Percentiles rank a stretch among this genome's conserved stretches.
Evolutionary conservation across 2,888 invertebrate genomes (phyloP).

Genomic region (Drosophila yooni): DNA sequence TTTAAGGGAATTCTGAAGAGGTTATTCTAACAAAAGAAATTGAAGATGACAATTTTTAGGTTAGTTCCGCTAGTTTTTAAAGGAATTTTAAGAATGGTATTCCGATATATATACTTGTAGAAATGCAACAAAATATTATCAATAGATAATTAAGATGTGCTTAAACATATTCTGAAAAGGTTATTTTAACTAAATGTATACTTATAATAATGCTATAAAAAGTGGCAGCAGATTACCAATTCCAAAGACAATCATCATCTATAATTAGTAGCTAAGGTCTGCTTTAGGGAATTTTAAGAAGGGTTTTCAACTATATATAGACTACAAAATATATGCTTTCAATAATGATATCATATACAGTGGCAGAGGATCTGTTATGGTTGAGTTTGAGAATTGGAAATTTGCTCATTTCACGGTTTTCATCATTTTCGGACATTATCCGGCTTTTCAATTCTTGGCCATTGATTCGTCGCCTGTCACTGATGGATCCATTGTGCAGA

Average conservation of each 20-base stretch:
- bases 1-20: background rate
- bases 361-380: background rate
- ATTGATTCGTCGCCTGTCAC: slow-evolving; percentile 56
- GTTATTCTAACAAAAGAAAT: background rate
- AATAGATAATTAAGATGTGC: background rate
- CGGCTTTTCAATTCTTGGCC: slow-evolving; percentile 37
- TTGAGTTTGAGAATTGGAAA: slow-evolving; percentile 34
- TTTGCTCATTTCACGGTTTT: slow-evolving; percentile 76
- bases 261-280: background rate
- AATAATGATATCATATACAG: background rate
- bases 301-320: background rate
- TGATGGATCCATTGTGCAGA: slow-evolving; percentile 42
- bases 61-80: background rate
- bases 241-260: background rate
- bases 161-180: background rate
- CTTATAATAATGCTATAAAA: background rate
- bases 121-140: background rate
- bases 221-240: background rate
- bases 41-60: background rate
- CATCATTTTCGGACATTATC: slow-evolving; percentile 51
- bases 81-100: background rate
- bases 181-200: background rate
- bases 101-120: background rate
- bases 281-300: background rate
- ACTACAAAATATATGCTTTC: background rate